Percentiles rank a stretch among this genome's conserved stretches.
phyloP scores from a whole-genome alignment of 2,888 invertebrate genomes.

The Philaethria dido region DNA sequence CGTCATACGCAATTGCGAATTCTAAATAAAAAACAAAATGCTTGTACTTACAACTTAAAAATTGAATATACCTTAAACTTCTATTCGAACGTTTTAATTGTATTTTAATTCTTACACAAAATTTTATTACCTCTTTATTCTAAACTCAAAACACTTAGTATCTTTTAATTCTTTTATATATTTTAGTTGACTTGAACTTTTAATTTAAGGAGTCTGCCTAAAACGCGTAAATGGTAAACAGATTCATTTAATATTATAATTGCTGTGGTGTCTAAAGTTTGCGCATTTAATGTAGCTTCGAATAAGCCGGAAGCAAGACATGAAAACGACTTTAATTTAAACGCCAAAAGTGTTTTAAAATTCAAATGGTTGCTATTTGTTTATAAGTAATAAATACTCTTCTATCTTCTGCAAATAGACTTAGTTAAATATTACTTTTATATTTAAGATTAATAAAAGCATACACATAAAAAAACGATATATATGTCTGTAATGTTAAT shows the following conservation, averaged over 20 bases:
- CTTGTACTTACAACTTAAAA: not conserved
- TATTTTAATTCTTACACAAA: not conserved
- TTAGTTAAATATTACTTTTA: not conserved
- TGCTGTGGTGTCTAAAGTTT: constrained; percentile 35
- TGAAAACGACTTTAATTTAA: constrained; percentile 25
- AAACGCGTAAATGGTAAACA: constrained; percentile 40
- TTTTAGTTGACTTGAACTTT: constrained; percentile 35
- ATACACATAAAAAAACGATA: not conserved
- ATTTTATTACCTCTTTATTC: too few species aligned
- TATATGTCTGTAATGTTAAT: too few species aligned
- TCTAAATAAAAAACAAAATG: not conserved
- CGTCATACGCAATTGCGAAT: constrained; percentile 31
- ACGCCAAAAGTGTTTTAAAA: constrained; percentile 25
- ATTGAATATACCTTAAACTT: not conserved
- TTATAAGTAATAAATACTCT: constrained; percentile 9
- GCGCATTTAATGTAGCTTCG: constrained; percentile 31
- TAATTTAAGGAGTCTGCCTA: constrained; percentile 34
- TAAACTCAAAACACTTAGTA: not conserved
- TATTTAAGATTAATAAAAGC: not conserved
- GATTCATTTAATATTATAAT: constrained; percentile 42
- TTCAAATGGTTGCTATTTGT: constrained; percentile 19
- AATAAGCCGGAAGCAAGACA: constrained; percentile 22
- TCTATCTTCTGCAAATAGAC: not conserved
- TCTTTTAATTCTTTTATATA: constrained; percentile 22
- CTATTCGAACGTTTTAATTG: not conserved